Conservation (phyloP, 2,888 invertebrate genomes). For the Apoda limacodes region DNA sequence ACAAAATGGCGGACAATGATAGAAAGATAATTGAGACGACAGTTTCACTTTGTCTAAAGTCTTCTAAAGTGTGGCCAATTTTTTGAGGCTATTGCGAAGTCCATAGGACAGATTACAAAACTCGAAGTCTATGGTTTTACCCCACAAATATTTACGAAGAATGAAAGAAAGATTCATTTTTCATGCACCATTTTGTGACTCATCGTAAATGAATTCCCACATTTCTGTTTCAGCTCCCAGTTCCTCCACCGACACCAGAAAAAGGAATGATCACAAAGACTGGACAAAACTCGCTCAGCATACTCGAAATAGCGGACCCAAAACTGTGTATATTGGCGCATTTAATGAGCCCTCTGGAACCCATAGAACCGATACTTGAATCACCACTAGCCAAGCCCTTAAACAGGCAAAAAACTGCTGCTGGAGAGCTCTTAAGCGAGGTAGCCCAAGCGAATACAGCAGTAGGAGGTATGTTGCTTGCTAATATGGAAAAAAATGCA, state of each 20-base stretch:
- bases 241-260: conserved; percentile 74
- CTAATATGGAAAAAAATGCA: conserved; percentile 90
- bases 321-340: conserved; percentile 90
- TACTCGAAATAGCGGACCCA: conserved; percentile 88
- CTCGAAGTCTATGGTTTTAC: too few relatives aligned
- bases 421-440: conserved; percentile 81
- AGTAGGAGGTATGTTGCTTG: conserved; percentile 85
- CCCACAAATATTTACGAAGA: too few relatives aligned
- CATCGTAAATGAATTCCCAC: too few relatives aligned
- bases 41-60: too few relatives aligned
- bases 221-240: conserved; percentile 68
- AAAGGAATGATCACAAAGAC: conserved; percentile 70
- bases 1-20: too few relatives aligned
- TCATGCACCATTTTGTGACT: too few relatives aligned
- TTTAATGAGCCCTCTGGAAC: conserved; percentile 89
- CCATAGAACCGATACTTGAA: conserved; percentile 87
- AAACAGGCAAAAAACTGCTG: conserved; percentile 81
- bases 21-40: too few relatives aligned
- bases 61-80: too few relatives aligned
- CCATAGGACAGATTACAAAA: too few relatives aligned
- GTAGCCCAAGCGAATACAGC: conserved; percentile 80
- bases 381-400: conserved; percentile 86
- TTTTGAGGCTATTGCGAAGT: too few relatives aligned
- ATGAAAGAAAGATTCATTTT: too few relatives aligned
- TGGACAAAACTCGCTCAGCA: conserved; percentile 75